phyloP scores from a whole-genome alignment of 2,888 invertebrate genomes.

The Lomographa bimaculata region DNA sequence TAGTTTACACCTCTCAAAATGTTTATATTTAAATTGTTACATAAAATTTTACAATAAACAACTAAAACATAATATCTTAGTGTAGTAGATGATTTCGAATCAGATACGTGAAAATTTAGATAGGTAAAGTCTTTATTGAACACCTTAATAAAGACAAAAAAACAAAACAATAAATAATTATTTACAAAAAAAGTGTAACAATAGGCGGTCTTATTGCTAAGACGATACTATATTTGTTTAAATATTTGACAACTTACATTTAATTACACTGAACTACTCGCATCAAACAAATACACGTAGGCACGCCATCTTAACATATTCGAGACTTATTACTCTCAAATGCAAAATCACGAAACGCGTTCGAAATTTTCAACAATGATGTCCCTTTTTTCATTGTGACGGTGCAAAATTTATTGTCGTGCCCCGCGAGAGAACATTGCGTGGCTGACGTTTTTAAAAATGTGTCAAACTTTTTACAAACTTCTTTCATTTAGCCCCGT shows the following conservation, averaged over 20 bases:
- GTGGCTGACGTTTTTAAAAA: conserved; percentile 82
- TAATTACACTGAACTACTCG: background rate
- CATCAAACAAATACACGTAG: conserved; percentile 3
- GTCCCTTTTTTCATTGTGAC: conserved; percentile 81
- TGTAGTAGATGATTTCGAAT: too few species aligned
- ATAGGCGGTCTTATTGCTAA: too few species aligned
- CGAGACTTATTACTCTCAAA: conserved; percentile 14
- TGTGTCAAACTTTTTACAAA: conserved; percentile 83
- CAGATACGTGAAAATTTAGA: too few species aligned
- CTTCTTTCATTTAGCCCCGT: conserved; percentile 80
- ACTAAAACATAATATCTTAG: too few species aligned
- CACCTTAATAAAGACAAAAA: too few species aligned
- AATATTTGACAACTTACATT: background rate
- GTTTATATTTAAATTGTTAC: too few species aligned
- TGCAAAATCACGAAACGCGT: conserved; percentile 47
- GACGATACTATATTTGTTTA: too few species aligned
- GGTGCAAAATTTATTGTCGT: conserved; percentile 76
- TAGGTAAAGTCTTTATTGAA: too few species aligned
- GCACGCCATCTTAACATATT: conserved; percentile 4
- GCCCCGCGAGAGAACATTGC: conserved; percentile 71
- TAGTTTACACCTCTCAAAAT: too few species aligned
- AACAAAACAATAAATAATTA: too few species aligned
- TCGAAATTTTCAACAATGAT: conserved; percentile 79
- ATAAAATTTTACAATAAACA: too few species aligned
- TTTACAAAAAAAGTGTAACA: too few species aligned